Evolutionary conservation across 2,797 vertebrate genomes (phyloP).

Genomic region (Premnoplex brunnescens): DNA sequence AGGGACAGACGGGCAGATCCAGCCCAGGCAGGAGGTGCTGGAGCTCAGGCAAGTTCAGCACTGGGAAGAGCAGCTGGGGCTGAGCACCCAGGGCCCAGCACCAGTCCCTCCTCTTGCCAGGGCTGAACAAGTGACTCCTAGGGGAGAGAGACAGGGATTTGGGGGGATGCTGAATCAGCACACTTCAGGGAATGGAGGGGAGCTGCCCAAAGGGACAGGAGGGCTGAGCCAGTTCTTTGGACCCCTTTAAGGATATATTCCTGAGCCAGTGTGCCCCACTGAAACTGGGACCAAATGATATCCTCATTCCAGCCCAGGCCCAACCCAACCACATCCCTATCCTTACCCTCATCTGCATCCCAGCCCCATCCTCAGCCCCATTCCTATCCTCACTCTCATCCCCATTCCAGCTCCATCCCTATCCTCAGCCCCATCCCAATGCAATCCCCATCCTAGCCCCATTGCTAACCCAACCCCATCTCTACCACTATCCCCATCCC

Average conservation of each 20-base stretch:
- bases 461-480: background rate
- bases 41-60: background rate
- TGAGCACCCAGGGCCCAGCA: background rate
- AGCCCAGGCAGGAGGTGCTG: background rate
- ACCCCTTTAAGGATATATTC: background rate
- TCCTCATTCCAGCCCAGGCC: background rate
- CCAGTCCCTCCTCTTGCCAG: background rate
- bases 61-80: background rate
- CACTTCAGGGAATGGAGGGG: background rate
- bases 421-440: background rate
- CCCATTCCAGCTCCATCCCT: background rate
- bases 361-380: background rate
- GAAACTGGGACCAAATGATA: background rate
- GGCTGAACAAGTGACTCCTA: background rate
- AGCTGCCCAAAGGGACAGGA: background rate
- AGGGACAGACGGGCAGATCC: rapidly evolving
- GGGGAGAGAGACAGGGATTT: rapidly evolving
- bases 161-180: background rate
- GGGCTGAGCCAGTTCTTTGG: background rate
- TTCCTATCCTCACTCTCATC: background rate
- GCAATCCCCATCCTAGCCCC: background rate
- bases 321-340: background rate
- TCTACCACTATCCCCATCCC: background rate
- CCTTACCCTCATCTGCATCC: background rate
- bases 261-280: rapidly evolving